Evolutionary conservation across 2,113 vertebrate species (phyloP), one percentile per base, ranked within the genome.

Genomic region (Paraplagusia blochii): DNA sequence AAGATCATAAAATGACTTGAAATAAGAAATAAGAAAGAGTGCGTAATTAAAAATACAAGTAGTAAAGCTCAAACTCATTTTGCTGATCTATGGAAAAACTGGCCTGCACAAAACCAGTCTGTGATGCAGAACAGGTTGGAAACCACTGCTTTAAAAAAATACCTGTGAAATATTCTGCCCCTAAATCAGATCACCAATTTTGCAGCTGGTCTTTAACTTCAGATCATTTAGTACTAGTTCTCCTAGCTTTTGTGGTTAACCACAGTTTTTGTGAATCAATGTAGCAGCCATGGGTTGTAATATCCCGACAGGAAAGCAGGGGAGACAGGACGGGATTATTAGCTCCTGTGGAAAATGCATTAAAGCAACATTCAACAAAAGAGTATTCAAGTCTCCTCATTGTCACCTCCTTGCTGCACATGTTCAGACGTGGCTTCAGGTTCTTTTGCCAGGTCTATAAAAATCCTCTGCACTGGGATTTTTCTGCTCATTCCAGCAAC

Each of bases 331-430:
- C 19, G 0, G n/a, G 55, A 67, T 74, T 40, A 74, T 35, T 53
- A 66, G 68, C 63, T 70, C 60, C 63, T 65, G 71, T 79, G 82
- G 69, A 81, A 83, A 85, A 79, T 53, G 57, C 73, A 80, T 70
- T 78, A 77, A 13, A 70, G 45, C 17, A 12, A 12, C 17, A 65
- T 69, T 54, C 53, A 72, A 80, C 73, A 86, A 81, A 73, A 58
- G 66, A 15, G 62, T 59, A 82, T 76, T 78, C 64, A 78, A 17
- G 48, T 67, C 42, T 47, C 8, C 57, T 68, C 59, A 47, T 43
- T 64, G 62, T 59, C 17, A 64, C 53, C 40, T 72, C 19, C 54
- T 42, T 63, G 66, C 43, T 40, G 16, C 16, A 9, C 46, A 51
- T 35, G 63, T 64, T 74, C 18, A 34, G 62, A 75, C 62, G 56